phyloP scores from a whole-genome alignment of 2,113 vertebrate species.

The Sigmodon hispidus region DNA sequence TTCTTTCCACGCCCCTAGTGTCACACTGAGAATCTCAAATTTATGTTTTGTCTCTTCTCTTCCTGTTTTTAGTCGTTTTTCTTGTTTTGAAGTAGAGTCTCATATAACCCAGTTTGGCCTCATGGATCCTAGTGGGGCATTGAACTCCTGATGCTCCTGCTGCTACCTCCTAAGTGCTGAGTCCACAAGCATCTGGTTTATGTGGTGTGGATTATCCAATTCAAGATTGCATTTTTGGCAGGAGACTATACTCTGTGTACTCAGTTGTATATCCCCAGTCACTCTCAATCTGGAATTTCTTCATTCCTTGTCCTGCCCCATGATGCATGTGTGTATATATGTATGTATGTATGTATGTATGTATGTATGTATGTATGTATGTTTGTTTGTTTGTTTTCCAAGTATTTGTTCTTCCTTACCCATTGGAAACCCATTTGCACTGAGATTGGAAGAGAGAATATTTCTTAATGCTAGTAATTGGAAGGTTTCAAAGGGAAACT shows the following conservation, averaged over 20 bases:
- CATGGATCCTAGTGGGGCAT: neutral
- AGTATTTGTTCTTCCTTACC: neutral
- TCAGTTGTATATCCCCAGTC: neutral
- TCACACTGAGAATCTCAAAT: neutral
- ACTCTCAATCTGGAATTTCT: neutral
- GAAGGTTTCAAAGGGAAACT: neutral
- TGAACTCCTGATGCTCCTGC: too few species aligned
- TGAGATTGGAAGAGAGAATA: neutral
- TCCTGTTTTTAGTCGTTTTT: neutral
- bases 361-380: neutral
- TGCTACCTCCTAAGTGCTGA: neutral
- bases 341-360: neutral
- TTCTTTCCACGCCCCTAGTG: neutral
- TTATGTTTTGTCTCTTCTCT: neutral
- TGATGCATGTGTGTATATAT: neutral
- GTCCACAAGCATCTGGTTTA: neutral
- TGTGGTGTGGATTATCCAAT: neutral
- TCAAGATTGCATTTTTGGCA: neutral
- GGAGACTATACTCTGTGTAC: fast-evolving
- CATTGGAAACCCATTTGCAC: neutral
- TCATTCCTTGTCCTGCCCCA: neutral
- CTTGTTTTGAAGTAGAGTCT: neutral
- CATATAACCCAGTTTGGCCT: neutral
- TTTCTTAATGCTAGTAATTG: neutral
- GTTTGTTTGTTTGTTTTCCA: neutral